phyloP scores from a whole-genome alignment of 2,113 vertebrate species.

The Mirounga angustirostris region DNA sequence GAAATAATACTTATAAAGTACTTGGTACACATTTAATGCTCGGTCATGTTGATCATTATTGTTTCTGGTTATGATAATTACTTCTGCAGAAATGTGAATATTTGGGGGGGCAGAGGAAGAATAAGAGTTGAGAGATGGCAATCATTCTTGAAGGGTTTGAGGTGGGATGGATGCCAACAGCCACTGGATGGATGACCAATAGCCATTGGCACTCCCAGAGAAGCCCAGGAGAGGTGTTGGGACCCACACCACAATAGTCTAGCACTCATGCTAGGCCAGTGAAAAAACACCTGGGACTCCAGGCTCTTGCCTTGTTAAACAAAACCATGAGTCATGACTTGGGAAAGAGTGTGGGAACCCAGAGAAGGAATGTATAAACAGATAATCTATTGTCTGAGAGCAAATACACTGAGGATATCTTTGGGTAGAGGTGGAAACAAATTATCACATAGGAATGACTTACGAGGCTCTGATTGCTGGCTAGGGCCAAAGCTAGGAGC shows the following conservation, averaged over 20 bases:
- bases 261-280: background rate
- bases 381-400: conserved; percentile 59
- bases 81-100: conserved; percentile 20
- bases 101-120: background rate
- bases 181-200: conserved; percentile 6
- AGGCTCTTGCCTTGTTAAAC: conserved; percentile 51
- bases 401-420: conserved; percentile 47
- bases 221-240: background rate
- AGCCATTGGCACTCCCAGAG: background rate
- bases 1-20: conserved; percentile 36
- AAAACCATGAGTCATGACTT: conserved; percentile 63
- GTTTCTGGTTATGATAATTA: conserved; percentile 53
- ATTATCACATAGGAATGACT: conserved; percentile 18
- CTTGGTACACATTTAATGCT: background rate
- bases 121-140: conserved; percentile 25
- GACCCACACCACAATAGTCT: background rate
- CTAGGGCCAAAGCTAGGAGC: background rate
- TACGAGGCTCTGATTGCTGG: background rate
- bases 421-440: conserved; percentile 65
- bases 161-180: background rate
- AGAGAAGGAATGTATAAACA: conserved; percentile 46
- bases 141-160: background rate
- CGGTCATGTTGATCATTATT: conserved; percentile 19
- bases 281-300: background rate
- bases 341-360: conserved; percentile 63